Base-by-base conservation (phyloP, 1,140 invertebrate genomes). In the Camponotus vicinus region DNA sequence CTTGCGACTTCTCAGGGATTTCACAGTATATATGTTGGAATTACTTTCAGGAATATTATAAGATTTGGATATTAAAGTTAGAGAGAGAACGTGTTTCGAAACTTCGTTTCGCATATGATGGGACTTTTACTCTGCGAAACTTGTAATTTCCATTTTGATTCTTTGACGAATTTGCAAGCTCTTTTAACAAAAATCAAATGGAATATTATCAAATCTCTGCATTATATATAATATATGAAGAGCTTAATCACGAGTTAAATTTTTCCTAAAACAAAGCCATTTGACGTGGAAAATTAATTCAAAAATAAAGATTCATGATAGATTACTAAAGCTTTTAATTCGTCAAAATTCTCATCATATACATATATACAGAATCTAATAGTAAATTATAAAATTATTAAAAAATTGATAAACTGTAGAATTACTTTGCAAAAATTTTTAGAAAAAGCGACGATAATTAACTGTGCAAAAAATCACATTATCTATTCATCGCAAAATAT, bases 1-100 rank as follows among this genome's bases (percentile, higher is more conserved):
- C 69, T 61, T 57, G 69, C 79, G 79, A 82, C 69, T 75, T 83
- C 40, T 61, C 55, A 18, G 69, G 3, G 55, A 75, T 75, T 70
- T 75, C 67, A 45, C 34, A 63, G 34, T 32, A 8, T 45, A 8
- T 45, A 40, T 27, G 55, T 45, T 45, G 57, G 57, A 57, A 83
- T 75, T 75, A 73, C 13, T 75, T 61, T 61, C 69, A 45, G 21
- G 27, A 73, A 73, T 61, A 45, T 82, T 73, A 73, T 59, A 32
- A 69, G 21, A 27, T 80, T 52, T 55, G 21, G 21, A 71, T 32
- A 45, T 82, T 55, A 40, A 40, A 27, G 34, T 67, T 73, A 5
- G 15, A 5, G 15, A 1, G 49, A 18, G 15, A n/a, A n/a, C 18
- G n/a, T 27, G 32, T 11, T 37, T 21, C 13, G 11, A 13, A 67